These are phyloP conservation scores for Pseudomyrmex gracilis DNA, from an alignment of 1,140 invertebrate genomes.

Conservation along the genomic window DNA sequence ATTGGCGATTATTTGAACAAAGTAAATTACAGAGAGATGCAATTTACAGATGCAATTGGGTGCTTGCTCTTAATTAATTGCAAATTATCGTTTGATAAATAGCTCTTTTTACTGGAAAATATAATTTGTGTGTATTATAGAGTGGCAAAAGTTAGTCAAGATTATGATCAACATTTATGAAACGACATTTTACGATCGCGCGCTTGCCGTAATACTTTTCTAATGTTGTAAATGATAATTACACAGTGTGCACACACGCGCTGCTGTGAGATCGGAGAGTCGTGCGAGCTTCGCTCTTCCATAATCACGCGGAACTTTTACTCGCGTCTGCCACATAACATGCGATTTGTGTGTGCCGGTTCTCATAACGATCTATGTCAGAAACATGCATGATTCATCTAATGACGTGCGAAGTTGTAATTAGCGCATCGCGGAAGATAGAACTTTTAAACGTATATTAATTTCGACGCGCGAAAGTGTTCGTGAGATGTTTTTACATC, in stretches of 20 bases:
- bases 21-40: too few relatives aligned
- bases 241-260: constrained; percentile 40
- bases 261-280: constrained; percentile 30
- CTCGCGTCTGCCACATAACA: constrained; percentile 34
- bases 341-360: constrained; percentile 46
- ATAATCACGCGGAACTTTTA: constrained; percentile 34
- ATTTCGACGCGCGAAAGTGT: constrained; percentile 23
- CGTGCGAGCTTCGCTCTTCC: not conserved
- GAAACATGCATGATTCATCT: constrained; percentile 37
- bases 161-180: constrained; percentile 8
- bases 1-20: not conserved
- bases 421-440: constrained; percentile 27
- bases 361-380: constrained; percentile 56
- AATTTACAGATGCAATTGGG: too few relatives aligned
- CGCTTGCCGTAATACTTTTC: constrained; percentile 65
- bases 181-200: not conserved
- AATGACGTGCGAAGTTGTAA: constrained; percentile 32
- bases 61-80: too few relatives aligned
- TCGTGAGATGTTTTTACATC: constrained; percentile 3
- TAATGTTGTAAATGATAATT: constrained; percentile 70
- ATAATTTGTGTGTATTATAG: too few relatives aligned
- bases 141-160: too few relatives aligned
- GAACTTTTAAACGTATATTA: constrained; percentile 29
- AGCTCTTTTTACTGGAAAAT: too few relatives aligned
- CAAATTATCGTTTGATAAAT: not conserved